Base-by-base conservation (phyloP, 2,113 vertebrate genomes). In the Sinosuthora webbiana region DNA sequence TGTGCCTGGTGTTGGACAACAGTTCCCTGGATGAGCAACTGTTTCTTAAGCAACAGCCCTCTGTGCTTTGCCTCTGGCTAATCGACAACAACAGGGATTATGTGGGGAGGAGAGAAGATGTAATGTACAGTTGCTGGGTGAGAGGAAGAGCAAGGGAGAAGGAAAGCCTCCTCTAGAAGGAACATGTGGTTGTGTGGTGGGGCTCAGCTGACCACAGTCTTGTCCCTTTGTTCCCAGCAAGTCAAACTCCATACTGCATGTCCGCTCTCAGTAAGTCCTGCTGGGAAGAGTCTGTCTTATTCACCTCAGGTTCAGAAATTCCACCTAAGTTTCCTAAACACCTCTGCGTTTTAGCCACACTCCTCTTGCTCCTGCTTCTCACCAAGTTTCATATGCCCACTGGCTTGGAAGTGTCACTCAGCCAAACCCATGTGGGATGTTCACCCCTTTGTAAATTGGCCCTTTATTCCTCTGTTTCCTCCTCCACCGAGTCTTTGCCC, bases 61-160 rank as follows among this genome's bases (percentile, higher is more conserved):
- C 90, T 80, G 82, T 19, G 45, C 69, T 70, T 92, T 89, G 79
- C 91, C 83, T 65, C 79, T 12, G 60, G 37, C 83, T 93, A 93
- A 93, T 63, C 80, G 90, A 90, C 89, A 91, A 77, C 3, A 3
- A 84, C 71, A 64, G 78, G 74, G 79, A 79, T 87, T 76, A 74
- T 33, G 69, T 22, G 22, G 25, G 68, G 37, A 82, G 80, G 60
- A 89, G 64, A 90, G 63, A 57, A 82, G 50, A 65, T 33, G n/a
- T 68, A 85, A 79, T 67, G 73, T 64, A 55, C 73, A 94, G 69
- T 79, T 84, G 68, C n/a, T 22, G 9, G 28, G 30, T 68, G 64
- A 74, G 35, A 88, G 76, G 57, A 93, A 87, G 83, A 82, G 64
- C 57, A 69, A 31, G 49, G 77, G 88, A 85, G 69, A 88, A 93